Evolutionary conservation across 2,797 vertebrate genomes (phyloP).

Genomic region (Pangasius mekongensis): DNA sequence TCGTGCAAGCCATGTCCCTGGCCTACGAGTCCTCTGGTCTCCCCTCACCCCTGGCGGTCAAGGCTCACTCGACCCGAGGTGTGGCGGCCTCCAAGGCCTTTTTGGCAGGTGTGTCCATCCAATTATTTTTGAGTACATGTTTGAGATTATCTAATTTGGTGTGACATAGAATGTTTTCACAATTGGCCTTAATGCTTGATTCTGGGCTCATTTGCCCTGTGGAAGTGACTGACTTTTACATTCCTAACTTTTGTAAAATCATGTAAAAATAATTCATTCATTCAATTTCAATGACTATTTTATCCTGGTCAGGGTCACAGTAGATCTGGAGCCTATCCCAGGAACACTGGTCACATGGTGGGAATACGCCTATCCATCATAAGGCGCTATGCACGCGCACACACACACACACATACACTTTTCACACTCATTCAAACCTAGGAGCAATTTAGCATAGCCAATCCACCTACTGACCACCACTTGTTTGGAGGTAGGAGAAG

Average conservation of each 20-base stretch:
- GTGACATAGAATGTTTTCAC: neutral
- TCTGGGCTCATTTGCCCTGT: neutral
- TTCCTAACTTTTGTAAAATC: neutral
- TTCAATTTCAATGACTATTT: no score
- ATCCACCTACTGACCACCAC: neutral
- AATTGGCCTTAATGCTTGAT: neutral
- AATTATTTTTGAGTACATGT: neutral
- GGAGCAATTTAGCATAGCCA: slow-evolving; percentile 1
- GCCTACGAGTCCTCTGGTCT: no score
- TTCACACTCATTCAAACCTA: neutral
- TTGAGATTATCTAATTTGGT: neutral
- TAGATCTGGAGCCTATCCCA: neutral
- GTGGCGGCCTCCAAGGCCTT: no score
- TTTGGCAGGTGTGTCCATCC: no score
- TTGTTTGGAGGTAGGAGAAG: neutral
- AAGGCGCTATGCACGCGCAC: neutral
- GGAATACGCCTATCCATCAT: neutral
- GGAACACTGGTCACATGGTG: neutral
- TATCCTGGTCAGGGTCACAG: neutral
- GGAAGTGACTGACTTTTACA: neutral
- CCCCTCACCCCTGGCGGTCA: no score
- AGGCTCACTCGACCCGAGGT: no score
- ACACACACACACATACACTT: neutral
- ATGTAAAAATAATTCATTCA: neutral
- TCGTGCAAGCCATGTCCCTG: no score